Evolutionary conservation across 2,113 vertebrate genomes (phyloP).

Genomic region (Sitta europaea): DNA sequence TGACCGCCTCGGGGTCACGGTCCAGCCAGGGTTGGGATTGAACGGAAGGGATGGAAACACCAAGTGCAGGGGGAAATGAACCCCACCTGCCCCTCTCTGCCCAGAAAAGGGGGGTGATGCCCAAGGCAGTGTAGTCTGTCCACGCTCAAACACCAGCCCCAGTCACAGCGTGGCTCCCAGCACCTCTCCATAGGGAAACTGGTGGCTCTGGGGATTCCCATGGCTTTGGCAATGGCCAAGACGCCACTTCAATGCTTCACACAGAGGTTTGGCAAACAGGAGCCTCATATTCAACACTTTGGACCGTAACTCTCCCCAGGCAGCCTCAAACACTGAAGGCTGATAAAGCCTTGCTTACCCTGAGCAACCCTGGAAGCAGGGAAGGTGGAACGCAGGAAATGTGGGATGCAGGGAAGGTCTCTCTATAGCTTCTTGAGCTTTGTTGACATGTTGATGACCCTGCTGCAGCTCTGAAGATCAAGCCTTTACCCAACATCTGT

Average conservation of each 20-base stretch:
- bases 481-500: accelerated
- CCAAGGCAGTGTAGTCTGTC: accelerated
- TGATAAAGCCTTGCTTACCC: neutral
- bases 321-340: neutral
- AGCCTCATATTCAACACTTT: neutral
- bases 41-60: neutral
- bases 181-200: accelerated
- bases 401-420: neutral
- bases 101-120: neutral
- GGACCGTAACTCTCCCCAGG: accelerated
- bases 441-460: accelerated
- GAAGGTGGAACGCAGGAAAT: neutral
- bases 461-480: neutral
- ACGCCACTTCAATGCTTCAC: neutral
- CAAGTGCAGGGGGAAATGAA: neutral
- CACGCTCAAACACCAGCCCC: neutral
- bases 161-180: accelerated
- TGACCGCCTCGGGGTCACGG: accelerated
- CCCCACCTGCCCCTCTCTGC: neutral
- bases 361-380: neutral
- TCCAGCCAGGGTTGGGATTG: neutral
- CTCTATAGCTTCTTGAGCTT: accelerated
- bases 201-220: neutral
- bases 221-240: neutral
- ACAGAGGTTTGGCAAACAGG: accelerated